Conservation (phyloP, 1,140 invertebrate species). For the Chrysomallon squamiferum region DNA sequence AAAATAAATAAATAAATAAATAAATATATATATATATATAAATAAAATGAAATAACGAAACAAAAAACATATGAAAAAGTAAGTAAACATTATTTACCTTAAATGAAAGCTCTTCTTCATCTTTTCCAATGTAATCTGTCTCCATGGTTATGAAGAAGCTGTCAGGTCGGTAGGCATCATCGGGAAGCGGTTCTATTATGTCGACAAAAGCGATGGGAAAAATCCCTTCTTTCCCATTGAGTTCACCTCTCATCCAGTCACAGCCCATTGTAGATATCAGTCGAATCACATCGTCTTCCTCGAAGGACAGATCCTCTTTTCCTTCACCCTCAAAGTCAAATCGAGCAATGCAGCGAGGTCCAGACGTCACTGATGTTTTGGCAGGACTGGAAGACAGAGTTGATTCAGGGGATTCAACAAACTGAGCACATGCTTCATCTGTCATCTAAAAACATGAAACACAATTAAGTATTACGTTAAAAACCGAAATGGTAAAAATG, state of each 20-base stretch:
- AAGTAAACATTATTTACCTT: not conserved
- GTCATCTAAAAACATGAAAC: too few species aligned
- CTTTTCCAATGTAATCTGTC: not conserved
- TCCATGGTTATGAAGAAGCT: not conserved
- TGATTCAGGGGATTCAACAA: too few species aligned
- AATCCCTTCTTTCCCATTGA: conserved; percentile 73
- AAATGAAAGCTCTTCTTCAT: not conserved
- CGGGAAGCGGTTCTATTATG: conserved; percentile 52
- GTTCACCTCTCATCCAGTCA: conserved; percentile 84
- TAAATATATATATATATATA: not conserved
- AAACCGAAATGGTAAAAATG: too few species aligned
- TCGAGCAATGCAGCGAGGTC: conserved; percentile 60
- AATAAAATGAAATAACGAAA: not conserved
- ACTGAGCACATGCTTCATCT: too few species aligned
- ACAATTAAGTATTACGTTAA: too few species aligned
- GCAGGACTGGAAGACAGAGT: too few species aligned
- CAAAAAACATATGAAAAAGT: not conserved
- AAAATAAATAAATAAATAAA: not conserved
- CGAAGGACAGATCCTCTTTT: conserved; percentile 67
- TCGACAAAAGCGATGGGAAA: conserved; percentile 83
- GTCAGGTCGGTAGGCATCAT: not conserved
- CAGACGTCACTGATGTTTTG: conserved; percentile 1
- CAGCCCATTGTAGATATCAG: conserved; percentile 69
- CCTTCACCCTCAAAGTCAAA: conserved; percentile 73
- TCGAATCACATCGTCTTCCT: conserved; percentile 74